Evolutionary conservation across 1,140 invertebrate genomes (phyloP).

Genomic region (Lordiphosa collinella): DNA sequence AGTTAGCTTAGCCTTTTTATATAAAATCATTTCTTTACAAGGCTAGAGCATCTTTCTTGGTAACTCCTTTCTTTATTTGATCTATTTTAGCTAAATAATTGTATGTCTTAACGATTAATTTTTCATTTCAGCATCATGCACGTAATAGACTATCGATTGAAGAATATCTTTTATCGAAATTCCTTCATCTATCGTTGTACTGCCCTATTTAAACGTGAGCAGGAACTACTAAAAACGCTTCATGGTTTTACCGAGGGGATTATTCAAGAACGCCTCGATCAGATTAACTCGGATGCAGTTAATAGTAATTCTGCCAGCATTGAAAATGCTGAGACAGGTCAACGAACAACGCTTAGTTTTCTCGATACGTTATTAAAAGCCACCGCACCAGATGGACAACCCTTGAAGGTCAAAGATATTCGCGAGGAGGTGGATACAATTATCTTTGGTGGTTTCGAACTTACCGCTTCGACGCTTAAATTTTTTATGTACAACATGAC

Average conservation of each 20-base stretch:
- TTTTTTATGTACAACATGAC: constrained; percentile 68
- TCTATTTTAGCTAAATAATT: too few relatives aligned
- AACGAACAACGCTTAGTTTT: constrained; percentile 72
- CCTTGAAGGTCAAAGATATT: constrained; percentile 83
- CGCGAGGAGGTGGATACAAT: constrained; percentile 85
- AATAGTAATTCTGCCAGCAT: constrained; percentile 21
- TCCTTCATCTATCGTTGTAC: constrained; percentile 21
- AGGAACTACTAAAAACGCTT: constrained; percentile 14
- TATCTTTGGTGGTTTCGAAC: constrained; percentile 82
- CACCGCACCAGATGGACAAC: constrained; percentile 79
- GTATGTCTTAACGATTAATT: too few relatives aligned
- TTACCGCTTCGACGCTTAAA: constrained; percentile 49
- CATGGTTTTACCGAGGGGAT: constrained; percentile 53
- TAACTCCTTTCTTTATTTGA: too few relatives aligned
- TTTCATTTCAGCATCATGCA: constrained; percentile 25
- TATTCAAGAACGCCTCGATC: constrained; percentile 32
- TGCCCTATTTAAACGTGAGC: constrained; percentile 13
- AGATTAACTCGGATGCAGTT: constrained; percentile 26
- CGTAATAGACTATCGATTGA: constrained; percentile 39
- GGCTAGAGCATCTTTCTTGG: too few relatives aligned
- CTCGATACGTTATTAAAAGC: constrained; percentile 85
- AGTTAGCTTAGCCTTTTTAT: too few relatives aligned
- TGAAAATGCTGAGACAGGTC: constrained; percentile 10
- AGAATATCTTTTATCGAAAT: constrained; percentile 42
- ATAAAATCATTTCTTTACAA: too few relatives aligned